Percentiles rank a stretch among this genome's conserved stretches.
phyloP scores from a whole-genome alignment of 2,797 vertebrate species.

The Onychomys arenicola region DNA sequence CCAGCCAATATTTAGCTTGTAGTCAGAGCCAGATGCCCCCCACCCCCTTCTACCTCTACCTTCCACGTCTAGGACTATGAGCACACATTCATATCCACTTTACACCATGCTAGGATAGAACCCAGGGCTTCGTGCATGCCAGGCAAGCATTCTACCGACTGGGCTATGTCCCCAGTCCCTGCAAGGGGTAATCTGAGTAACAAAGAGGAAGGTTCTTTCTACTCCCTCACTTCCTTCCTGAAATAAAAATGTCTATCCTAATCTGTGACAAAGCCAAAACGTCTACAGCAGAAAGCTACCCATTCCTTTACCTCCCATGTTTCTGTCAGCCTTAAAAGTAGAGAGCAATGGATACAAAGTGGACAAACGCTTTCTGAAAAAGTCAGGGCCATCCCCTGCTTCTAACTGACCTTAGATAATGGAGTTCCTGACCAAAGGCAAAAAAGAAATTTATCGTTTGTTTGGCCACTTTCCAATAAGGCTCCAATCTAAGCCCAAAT shows the following conservation, averaged over 20 bases:
- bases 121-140: not conserved
- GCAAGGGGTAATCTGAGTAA: not conserved
- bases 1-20: slow-evolving; percentile 61
- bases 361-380: not conserved
- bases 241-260: not conserved
- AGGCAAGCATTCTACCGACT: too few species aligned
- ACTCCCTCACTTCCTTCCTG: not conserved
- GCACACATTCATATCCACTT: not conserved
- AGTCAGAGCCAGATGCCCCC: not conserved
- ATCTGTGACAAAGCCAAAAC: not conserved
- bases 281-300: not conserved
- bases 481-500: not conserved
- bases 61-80: not conserved
- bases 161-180: too few species aligned
- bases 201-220: not conserved
- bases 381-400: not conserved
- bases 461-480: slow-evolving; percentile 1
- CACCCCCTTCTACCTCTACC: too few species aligned
- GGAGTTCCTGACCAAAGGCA: not conserved
- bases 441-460: slow-evolving; percentile 9
- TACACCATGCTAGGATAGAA: not conserved
- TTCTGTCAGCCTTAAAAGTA: not conserved
- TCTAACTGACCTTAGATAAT: not conserved
- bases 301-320: not conserved
- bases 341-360: not conserved